A percentile compares a stretch with the other conserved stretches of the same genome.
These are phyloP conservation scores for Polyodon spathula DNA, from an alignment of 2,113 vertebrate species.

Conservation along the genomic window DNA sequence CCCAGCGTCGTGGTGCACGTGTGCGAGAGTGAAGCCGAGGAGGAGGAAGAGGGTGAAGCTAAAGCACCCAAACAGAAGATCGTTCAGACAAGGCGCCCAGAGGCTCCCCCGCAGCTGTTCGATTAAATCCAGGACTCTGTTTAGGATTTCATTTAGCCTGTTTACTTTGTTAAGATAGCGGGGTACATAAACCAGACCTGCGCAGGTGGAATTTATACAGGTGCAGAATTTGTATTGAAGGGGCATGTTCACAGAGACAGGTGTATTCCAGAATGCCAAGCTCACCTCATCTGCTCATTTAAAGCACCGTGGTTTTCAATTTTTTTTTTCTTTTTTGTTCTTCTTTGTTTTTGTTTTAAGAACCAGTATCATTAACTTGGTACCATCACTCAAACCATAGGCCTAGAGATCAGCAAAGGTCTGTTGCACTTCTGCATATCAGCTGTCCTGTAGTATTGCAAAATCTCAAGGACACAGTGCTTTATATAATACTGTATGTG, in stretches of 20 bases:
- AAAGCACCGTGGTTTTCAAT: conserved; percentile 7
- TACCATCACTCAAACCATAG: background rate
- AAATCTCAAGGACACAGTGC: background rate
- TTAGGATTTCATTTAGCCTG: background rate
- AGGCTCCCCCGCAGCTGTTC: conserved; percentile 54
- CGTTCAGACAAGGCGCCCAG: conserved; percentile 82
- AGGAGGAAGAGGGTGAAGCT: conserved; percentile 71
- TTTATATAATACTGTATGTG: background rate
- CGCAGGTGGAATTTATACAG: conserved; percentile 39
- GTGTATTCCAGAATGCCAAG: background rate
- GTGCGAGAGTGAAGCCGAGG: conserved; percentile 83
- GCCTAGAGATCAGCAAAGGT: background rate
- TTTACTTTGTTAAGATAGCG: background rate
- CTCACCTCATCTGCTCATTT: conserved; percentile 13
- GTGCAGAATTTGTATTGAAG: conserved; percentile 24
- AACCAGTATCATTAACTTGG: background rate
- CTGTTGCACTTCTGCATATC: conserved; percentile 3
- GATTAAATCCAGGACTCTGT: conserved; percentile 58
- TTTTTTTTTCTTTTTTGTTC: conserved; percentile 9
- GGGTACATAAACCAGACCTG: conserved; percentile 3
- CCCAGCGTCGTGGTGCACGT: conserved; percentile 95
- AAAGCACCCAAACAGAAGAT: conserved; percentile 79
- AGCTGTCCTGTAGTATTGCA: background rate
- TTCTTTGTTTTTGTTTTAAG: background rate
- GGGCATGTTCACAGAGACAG: background rate